A percentile compares a stretch with the other conserved stretches of the same genome.
Conservation (phyloP, 2,888 invertebrate species). For the Drosophila infuscata region DNA sequence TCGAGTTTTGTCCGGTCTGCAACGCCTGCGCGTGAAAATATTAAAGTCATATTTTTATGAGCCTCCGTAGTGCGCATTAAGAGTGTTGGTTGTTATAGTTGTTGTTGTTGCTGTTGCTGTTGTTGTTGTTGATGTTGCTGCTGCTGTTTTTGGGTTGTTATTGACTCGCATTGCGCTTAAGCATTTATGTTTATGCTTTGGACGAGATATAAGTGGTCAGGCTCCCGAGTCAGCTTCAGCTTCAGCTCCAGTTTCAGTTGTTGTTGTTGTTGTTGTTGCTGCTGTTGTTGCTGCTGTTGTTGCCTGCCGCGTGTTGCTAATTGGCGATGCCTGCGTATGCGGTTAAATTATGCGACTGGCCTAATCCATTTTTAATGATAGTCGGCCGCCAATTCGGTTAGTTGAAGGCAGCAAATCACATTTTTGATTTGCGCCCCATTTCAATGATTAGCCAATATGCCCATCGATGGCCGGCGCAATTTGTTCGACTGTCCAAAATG, state of each 20-base stretch:
- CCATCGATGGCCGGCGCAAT: conserved; percentile 60
- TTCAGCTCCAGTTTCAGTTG: conserved; percentile 4
- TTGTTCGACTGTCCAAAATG: conserved; percentile 45
- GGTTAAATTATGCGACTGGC: conserved; percentile 71
- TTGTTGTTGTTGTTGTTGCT: conserved; percentile 17
- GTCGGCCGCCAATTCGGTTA: conserved; percentile 18
- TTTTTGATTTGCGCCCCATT: conserved; percentile 45
- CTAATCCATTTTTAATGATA: conserved; percentile 81
- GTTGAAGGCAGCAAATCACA: conserved; percentile 29
- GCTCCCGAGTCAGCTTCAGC: conserved; percentile 13
- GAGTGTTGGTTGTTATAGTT: conserved; percentile 40
- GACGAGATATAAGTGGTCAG: conserved; percentile 53
- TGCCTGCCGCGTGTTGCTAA: conserved; percentile 53
- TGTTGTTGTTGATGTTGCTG: conserved; percentile 26
- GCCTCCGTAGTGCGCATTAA: conserved; percentile 76
- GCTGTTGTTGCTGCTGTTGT: conserved; percentile 4
- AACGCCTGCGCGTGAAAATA: conserved; percentile 81
- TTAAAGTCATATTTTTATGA: conserved; percentile 82
- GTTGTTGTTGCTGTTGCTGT: conserved; percentile 24
- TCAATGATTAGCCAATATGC: conserved; percentile 60
- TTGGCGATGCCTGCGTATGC: conserved; percentile 54
- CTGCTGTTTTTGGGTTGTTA: conserved; percentile 45
- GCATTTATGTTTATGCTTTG: conserved; percentile 62
- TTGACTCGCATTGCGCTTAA: conserved; percentile 48
- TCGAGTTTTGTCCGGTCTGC: conserved; percentile 40